A percentile compares a stretch with the other conserved stretches of the same genome.
phyloP scores from a whole-genome alignment of 1,140 invertebrate species.

The Brachionus plicatilis region DNA sequence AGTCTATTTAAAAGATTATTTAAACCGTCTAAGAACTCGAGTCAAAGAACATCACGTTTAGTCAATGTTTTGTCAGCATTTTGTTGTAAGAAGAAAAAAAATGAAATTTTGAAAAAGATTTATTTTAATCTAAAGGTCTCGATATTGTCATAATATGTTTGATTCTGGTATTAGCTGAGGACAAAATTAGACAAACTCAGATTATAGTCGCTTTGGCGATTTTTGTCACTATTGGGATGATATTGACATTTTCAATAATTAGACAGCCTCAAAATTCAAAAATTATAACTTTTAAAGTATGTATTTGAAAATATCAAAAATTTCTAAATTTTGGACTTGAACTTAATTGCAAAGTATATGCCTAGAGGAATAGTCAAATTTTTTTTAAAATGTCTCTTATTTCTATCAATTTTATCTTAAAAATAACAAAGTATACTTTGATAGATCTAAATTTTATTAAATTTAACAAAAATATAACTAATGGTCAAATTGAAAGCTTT shows the following conservation, averaged over 20 bases:
- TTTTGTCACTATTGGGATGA: not conserved
- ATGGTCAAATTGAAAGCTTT: no score
- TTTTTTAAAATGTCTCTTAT: no score
- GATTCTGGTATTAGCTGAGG: not conserved
- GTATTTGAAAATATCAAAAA: not conserved
- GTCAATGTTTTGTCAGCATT: not conserved
- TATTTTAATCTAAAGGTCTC: not conserved
- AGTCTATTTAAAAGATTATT: not conserved
- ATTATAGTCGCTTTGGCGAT: not conserved
- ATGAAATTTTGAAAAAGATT: not conserved
- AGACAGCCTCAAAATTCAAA: conserved; percentile 37
- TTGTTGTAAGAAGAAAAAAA: not conserved
- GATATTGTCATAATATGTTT: conserved; percentile 38
- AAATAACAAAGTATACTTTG: no score
- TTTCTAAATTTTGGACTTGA: not conserved
- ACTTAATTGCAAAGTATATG: no score
- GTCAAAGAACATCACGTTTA: not conserved
- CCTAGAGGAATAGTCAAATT: no score
- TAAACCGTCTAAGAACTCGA: not conserved
- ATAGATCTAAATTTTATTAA: no score
- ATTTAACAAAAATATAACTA: no score
- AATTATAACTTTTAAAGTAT: conserved; percentile 32
- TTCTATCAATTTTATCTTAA: no score
- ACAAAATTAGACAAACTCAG: not conserved
- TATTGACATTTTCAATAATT: conserved; percentile 16